These are phyloP conservation scores for Oryzias celebensis DNA, from an alignment of 2,113 vertebrate species.

Conservation along the genomic window DNA sequence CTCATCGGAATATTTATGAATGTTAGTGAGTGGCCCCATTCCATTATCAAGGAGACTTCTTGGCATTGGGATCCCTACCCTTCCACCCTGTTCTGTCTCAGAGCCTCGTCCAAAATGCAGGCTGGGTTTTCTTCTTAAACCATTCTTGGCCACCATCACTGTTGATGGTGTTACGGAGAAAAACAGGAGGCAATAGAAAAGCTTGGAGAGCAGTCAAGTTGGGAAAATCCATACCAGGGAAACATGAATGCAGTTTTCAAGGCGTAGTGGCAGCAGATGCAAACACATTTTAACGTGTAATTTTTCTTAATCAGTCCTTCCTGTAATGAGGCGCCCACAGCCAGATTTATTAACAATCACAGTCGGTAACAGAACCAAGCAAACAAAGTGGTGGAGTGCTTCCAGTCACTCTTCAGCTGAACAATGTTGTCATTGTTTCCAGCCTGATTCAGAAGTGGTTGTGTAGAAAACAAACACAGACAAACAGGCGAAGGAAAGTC, in stretches of 20 bases:
- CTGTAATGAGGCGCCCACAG: conserved; percentile 9
- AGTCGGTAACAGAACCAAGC: conserved; percentile 17
- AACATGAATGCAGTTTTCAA: conserved; percentile 55
- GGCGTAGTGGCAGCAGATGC: conserved; percentile 10
- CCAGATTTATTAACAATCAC: conserved; percentile 47
- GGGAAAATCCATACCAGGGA: conserved; percentile 42
- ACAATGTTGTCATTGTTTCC: conserved; percentile 70
- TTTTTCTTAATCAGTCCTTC: conserved; percentile 24
- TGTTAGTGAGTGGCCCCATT: conserved; percentile 63
- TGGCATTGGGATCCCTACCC: conserved; percentile 45
- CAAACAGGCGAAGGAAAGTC: conserved; percentile 11
- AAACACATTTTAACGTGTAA: background rate
- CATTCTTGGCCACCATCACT: conserved; percentile 23
- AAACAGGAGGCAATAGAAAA: conserved; percentile 38
- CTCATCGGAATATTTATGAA: conserved; percentile 74
- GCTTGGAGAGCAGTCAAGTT: conserved; percentile 20
- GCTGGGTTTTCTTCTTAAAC: conserved; percentile 30
- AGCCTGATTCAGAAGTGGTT: conserved; percentile 37
- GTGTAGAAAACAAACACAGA: conserved; percentile 52
- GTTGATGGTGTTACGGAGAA: conserved; percentile 34
- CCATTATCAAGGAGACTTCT: conserved; percentile 63
- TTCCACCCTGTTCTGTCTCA: conserved; percentile 48
- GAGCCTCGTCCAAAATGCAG: conserved; percentile 42
- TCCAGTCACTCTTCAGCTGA: conserved; percentile 5
- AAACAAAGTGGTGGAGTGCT: conserved; percentile 55